Conservation (phyloP, 2,888 invertebrate species). For the Gonocerus acuteangulatus region DNA sequence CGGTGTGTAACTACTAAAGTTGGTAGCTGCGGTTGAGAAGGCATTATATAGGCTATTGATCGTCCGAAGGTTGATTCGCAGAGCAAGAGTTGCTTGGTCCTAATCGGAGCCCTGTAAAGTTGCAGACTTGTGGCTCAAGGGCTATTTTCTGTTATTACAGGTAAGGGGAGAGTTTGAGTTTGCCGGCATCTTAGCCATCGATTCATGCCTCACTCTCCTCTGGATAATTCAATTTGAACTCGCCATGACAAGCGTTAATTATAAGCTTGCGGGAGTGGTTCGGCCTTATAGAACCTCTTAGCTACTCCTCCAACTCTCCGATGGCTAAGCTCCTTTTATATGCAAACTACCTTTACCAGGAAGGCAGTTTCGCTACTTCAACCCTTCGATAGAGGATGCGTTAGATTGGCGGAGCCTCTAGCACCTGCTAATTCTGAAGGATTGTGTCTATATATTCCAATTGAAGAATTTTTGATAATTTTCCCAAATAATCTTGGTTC, state of each 20-base stretch:
- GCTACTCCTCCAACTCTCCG: not conserved
- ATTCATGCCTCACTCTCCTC: not conserved
- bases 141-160: constrained; percentile 22
- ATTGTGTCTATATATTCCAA: too few relatives aligned
- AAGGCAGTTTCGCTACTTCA: too few relatives aligned
- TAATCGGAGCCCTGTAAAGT: constrained; percentile 1
- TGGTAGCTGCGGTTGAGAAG: not conserved
- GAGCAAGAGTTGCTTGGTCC: not conserved
- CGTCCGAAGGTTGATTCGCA: not conserved
- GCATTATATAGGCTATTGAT: constrained; percentile 9
- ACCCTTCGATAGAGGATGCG: too few relatives aligned
- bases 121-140: constrained; percentile 9
- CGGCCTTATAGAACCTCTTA: not conserved
- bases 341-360: too few relatives aligned
- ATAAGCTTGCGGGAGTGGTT: not conserved
- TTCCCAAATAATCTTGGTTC: too few relatives aligned
- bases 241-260: constrained; percentile 13
- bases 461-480: too few relatives aligned
- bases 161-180: constrained; percentile 18
- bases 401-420: too few relatives aligned
- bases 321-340: too few relatives aligned
- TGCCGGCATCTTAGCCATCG: constrained; percentile 13
- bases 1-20: not conserved
- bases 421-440: too few relatives aligned
- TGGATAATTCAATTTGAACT: constrained; percentile 18